These are phyloP conservation scores for Chalcosyrphus nemorum DNA, from an alignment of 2,888 invertebrate species.

Conservation along the genomic window DNA sequence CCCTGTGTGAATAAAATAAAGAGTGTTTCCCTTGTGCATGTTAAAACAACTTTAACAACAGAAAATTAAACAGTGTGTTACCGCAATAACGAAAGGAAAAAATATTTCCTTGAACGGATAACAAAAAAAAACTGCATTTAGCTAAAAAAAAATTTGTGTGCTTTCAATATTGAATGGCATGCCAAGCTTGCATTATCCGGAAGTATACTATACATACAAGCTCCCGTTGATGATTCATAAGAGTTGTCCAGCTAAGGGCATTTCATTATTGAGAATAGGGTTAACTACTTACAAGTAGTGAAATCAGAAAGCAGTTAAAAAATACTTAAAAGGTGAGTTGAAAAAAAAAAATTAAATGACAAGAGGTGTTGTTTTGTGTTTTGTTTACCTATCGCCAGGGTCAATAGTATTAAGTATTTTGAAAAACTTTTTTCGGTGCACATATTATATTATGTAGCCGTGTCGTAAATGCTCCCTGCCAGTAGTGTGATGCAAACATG, in stretches of 20 bases:
- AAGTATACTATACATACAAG: neutral
- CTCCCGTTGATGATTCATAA: neutral
- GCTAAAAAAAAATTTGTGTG: neutral
- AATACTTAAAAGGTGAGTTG: neutral
- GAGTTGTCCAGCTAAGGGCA: neutral
- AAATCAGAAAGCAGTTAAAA: neutral
- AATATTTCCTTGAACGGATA: neutral
- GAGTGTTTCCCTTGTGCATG: neutral
- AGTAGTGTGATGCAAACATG: too few species aligned
- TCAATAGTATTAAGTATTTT: too few species aligned
- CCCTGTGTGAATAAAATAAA: neutral
- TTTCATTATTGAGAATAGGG: neutral
- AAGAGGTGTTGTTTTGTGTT: too few species aligned
- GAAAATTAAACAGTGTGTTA: neutral
- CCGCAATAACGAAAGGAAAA: neutral
- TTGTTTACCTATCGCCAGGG: too few species aligned
- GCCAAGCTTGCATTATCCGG: neutral
- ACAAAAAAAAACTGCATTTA: neutral
- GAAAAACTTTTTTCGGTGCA: too few species aligned
- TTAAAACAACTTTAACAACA: neutral
- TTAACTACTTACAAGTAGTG: neutral
- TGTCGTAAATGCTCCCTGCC: too few species aligned
- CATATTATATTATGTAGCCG: too few species aligned
- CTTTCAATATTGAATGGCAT: neutral
- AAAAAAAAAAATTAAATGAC: too few species aligned